Conservation (phyloP, 1,140 invertebrate genomes). For the Drosophila pruinosa region DNA sequence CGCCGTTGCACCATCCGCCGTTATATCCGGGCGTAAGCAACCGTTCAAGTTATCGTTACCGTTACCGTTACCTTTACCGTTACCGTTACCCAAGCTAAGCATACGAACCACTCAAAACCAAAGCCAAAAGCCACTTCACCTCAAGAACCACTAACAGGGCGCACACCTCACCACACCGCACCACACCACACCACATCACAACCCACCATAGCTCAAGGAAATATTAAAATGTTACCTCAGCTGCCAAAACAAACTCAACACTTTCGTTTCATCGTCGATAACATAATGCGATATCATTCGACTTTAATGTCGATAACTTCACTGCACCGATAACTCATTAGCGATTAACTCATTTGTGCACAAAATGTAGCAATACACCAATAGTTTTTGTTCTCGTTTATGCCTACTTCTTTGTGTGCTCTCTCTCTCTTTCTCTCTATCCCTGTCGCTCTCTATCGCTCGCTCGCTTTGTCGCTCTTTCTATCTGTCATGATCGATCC, state of each 20-base stretch:
- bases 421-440: constrained; percentile 1
- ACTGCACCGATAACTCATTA: constrained; percentile 15
- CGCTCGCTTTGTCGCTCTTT: background rate
- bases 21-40: constrained; percentile 81
- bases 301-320: background rate
- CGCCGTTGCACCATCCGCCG: constrained; percentile 68
- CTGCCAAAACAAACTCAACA: background rate
- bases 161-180: constrained; percentile 4
- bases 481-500: constrained; percentile 1
- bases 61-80: too few relatives aligned
- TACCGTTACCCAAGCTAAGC: constrained; percentile 31
- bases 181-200: background rate
- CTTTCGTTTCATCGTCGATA: background rate
- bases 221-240: too few relatives aligned
- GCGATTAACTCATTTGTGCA: background rate
- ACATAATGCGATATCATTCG: background rate
- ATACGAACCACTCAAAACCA: constrained; percentile 35
- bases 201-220: too few relatives aligned
- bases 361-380: background rate
- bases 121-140: constrained; percentile 23
- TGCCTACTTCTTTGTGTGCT: constrained; percentile 6
- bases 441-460: background rate
- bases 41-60: constrained; percentile 55
- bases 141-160: background rate
- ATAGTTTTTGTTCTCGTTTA: constrained; percentile 13